A percentile compares a stretch with the other conserved stretches of the same genome.
These are phyloP conservation scores for Littorina saxatilis DNA, from an alignment of 1,140 invertebrate genomes.

Conservation along the genomic window DNA sequence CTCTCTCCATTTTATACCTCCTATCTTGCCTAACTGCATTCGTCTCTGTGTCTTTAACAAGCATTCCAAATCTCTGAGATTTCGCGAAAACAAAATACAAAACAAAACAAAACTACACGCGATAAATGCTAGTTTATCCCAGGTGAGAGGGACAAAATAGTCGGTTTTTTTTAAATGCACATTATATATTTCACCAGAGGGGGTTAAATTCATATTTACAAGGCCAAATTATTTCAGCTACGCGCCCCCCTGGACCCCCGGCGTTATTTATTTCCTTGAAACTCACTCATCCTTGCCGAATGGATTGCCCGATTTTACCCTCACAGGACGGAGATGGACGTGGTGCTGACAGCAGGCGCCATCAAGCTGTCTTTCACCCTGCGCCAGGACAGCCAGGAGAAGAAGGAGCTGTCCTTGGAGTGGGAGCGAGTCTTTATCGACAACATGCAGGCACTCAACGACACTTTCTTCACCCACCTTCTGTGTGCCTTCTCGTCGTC, in stretches of 20 bases:
- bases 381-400: constrained; percentile 28
- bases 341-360: constrained; percentile 19
- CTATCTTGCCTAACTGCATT: too few relatives aligned
- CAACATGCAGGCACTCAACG: constrained; percentile 28
- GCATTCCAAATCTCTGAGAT: too few relatives aligned
- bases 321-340: constrained; percentile 1
- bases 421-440: constrained; percentile 41
- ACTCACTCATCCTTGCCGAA: background rate
- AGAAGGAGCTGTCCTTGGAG: constrained; percentile 28
- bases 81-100: background rate
- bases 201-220: too few relatives aligned
- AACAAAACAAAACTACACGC: background rate
- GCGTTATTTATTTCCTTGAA: too few relatives aligned
- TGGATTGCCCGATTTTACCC: background rate
- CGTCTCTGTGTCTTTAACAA: too few relatives aligned
- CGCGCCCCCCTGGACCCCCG: too few relatives aligned
- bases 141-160: background rate
- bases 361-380: constrained; percentile 43
- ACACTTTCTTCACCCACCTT: background rate
- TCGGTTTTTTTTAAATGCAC: background rate
- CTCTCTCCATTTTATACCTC: too few relatives aligned
- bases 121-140: too few relatives aligned
- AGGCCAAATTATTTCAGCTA: too few relatives aligned
- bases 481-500: constrained; percentile 34
- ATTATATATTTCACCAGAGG: too few relatives aligned